phyloP scores from a whole-genome alignment of 1,140 invertebrate species.

The Uloborus diversus region DNA sequence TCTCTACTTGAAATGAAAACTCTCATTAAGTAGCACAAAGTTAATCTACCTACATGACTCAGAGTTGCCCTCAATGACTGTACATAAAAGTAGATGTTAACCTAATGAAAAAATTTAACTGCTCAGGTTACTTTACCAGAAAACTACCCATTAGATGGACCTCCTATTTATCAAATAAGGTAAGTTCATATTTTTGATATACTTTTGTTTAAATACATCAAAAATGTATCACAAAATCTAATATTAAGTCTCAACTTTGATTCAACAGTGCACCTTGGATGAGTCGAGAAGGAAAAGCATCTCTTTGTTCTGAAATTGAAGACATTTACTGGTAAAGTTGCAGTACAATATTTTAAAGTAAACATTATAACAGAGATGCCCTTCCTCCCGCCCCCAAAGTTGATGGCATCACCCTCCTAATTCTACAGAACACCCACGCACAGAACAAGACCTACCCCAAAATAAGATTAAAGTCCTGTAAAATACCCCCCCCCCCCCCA shows the following conservation, averaged over 20 bases:
- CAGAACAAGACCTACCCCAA: too few species aligned
- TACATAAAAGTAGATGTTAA: too few species aligned
- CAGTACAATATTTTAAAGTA: constrained; percentile 34
- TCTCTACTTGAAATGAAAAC: constrained; percentile 7
- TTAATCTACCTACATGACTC: too few species aligned
- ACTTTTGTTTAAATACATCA: neutral
- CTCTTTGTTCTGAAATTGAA: constrained; percentile 71
- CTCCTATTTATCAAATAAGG: constrained; percentile 69
- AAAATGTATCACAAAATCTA: neutral
- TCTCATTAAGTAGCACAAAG: constrained; percentile 1
- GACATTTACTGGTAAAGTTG: constrained; percentile 75
- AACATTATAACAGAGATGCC: too few species aligned
- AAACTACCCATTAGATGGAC: constrained; percentile 73
- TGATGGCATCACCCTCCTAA: too few species aligned
- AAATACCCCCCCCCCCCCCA: too few species aligned
- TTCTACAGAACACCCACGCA: too few species aligned
- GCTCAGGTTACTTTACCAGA: constrained; percentile 72
- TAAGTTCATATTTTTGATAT: neutral
- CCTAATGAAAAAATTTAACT: too few species aligned
- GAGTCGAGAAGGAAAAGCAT: constrained; percentile 69
- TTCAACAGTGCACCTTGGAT: constrained; percentile 80
- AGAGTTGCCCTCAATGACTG: too few species aligned
- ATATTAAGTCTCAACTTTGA: constrained; percentile 56
- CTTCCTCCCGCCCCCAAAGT: too few species aligned
- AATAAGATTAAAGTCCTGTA: too few species aligned